phyloP scores from a whole-genome alignment of 1,140 invertebrate genomes.

The Drosophila funebris region DNA sequence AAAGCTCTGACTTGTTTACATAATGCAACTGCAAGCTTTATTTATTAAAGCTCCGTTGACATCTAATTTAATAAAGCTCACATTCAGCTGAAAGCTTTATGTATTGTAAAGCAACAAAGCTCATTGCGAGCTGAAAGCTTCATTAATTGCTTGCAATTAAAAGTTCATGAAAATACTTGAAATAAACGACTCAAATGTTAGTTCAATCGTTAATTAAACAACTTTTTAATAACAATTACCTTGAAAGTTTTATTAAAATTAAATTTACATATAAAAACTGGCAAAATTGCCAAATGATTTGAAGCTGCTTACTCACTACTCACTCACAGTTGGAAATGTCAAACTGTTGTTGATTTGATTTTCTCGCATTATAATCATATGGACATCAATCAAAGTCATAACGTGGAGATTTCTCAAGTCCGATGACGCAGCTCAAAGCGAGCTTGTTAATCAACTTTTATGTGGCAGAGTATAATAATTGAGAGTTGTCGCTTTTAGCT shows the following conservation, averaged over 20 bases:
- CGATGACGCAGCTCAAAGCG: conserved; percentile 8
- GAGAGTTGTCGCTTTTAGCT: conserved; percentile 4
- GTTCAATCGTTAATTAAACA: conserved; percentile 7
- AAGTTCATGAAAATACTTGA: neutral
- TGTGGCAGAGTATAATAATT: conserved; percentile 10
- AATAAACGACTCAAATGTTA: neutral
- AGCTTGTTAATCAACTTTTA: conserved; percentile 38
- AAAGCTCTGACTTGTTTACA: no score
- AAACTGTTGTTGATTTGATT: conserved; percentile 4
- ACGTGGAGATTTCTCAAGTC: conserved; percentile 31
- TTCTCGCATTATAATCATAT: conserved; percentile 29
- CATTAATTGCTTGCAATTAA: neutral
- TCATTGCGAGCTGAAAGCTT: no score
- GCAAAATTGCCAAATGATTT: conserved; percentile 5
- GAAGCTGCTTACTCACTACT: conserved; percentile 15
- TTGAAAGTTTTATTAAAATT: conserved; percentile 16
- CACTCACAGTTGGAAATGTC: conserved; percentile 16
- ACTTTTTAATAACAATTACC: conserved; percentile 3
- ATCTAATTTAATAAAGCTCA: no score
- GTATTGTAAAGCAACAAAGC: no score
- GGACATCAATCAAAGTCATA: conserved; percentile 48
- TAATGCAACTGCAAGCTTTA: no score
- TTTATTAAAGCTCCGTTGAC: no score
- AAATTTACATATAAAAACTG: conserved; percentile 4
- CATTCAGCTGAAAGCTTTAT: no score